Base-by-base conservation (phyloP, 2,113 vertebrate species). In the Clarias gariepinus region DNA sequence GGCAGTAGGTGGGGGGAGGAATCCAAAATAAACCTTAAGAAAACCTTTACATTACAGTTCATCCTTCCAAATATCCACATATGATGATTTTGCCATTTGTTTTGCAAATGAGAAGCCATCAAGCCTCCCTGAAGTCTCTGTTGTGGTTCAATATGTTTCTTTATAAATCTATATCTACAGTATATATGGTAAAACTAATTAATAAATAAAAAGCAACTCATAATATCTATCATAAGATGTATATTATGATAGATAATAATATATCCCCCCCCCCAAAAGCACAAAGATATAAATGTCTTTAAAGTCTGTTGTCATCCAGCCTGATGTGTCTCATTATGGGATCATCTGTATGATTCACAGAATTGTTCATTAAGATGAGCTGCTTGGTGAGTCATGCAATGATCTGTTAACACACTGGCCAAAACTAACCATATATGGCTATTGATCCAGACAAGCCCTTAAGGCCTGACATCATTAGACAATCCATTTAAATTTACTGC, bases 291-390 rank as follows among this genome's bases (percentile, higher is more conserved):
- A 80, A 3, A 25, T 21, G 68, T 47, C 21, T 74, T 25, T 25
- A 78, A 78, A 30, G 79, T 83, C 47, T 7, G 76, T 52, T 81
- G 52, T 86, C 61, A 90, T 89, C 88, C 81, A 58, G 68, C 89
- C 92, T 92, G 92, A 91, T 93, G 77, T 6, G 89, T 90, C 87
- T 93, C 94, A 94, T 85, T 90, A 90, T 93, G 93, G 94, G 91
- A 93, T 89, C 87, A 91, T 90, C 63, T n/a, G 33, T 89, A 88
- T 90, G 91, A 91, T 84, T 91, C 88, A 84, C 80, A 63, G 30
- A 33, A 79, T 83, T 88, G 89, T 90, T 84, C 81, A 85, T 90
- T 74, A 83, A 23, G 57, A 85, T 91, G 91, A 86, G 86, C 55
- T 66, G 68, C 85, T 91, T 77, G 33, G 83, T 83, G 80, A 41